phyloP scores from a whole-genome alignment of 2,797 vertebrate species.

The Acridotheres tristis region DNA sequence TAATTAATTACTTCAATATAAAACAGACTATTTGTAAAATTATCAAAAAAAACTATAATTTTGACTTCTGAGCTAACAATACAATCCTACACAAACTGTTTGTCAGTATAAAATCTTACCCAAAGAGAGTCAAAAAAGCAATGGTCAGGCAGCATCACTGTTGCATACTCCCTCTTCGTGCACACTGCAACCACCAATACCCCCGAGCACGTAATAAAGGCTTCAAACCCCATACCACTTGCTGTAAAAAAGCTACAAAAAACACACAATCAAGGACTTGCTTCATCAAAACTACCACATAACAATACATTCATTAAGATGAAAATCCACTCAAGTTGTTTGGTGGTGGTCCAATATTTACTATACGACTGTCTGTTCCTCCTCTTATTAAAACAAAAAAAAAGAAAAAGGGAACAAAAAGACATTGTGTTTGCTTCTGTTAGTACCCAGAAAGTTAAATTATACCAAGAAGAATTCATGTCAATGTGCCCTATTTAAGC shows the following conservation, averaged over 20 bases:
- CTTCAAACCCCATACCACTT: conserved; percentile 94
- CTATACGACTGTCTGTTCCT: not conserved
- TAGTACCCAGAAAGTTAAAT: not conserved
- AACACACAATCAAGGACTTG: not conserved
- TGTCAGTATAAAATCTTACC: conserved; percentile 78
- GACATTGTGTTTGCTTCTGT: not conserved
- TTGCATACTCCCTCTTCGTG: conserved; percentile 96
- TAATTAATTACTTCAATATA: not conserved
- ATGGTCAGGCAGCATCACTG: conserved; percentile 93
- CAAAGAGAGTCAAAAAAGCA: conserved; percentile 98
- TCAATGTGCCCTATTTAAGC: not conserved
- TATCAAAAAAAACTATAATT: accelerated
- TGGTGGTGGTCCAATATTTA: not conserved
- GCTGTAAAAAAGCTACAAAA: conserved; percentile 90
- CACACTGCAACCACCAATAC: conserved; percentile 93
- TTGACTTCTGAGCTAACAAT: not conserved
- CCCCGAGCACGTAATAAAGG: conserved; percentile 90
- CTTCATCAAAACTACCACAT: not conserved
- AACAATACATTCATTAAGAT: not conserved
- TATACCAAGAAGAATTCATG: not conserved
- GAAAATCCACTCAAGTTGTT: not conserved
- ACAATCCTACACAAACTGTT: not conserved
- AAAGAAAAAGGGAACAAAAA: not conserved
- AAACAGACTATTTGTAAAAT: not conserved
- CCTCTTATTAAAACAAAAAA: not conserved